phyloP scores from a whole-genome alignment of 1,140 invertebrate species.

The Drosophila varians region DNA sequence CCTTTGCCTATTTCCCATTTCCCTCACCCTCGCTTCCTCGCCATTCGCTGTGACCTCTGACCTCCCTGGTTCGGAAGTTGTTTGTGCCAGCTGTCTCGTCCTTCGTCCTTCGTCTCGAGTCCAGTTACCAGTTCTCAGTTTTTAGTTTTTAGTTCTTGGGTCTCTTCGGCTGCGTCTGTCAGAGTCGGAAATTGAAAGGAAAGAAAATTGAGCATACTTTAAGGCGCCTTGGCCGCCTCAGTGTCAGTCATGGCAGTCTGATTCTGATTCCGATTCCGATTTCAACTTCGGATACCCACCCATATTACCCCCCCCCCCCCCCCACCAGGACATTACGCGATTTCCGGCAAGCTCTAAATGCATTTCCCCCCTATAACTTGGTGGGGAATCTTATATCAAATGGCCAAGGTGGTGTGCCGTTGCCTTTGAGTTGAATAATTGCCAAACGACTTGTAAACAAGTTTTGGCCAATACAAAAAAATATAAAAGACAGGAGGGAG shows the following conservation, averaged over 20 bases:
- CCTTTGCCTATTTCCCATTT: background rate
- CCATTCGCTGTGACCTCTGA: background rate
- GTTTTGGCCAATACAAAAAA: conserved; percentile 17
- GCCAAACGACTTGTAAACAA: conserved; percentile 74
- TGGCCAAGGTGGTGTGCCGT: conserved; percentile 27
- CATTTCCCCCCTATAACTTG: conserved; percentile 30
- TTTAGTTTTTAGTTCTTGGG: background rate
- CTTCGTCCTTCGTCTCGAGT: conserved; percentile 15
- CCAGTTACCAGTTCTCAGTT: background rate
- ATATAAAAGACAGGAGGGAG: background rate
- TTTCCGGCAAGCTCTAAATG: conserved; percentile 53
- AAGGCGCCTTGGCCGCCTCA: conserved; percentile 15
- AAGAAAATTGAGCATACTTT: conserved; percentile 67
- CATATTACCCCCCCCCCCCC: background rate
- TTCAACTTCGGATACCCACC: background rate
- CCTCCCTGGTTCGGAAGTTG: conserved; percentile 36
- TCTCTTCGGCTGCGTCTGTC: conserved; percentile 42
- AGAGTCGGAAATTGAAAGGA: conserved; percentile 64
- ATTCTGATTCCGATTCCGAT: background rate
- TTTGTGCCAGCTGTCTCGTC: conserved; percentile 54
- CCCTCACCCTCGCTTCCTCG: background rate
- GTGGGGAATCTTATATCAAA: conserved; percentile 56
- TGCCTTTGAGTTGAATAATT: conserved; percentile 72
- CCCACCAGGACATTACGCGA: conserved; percentile 42
- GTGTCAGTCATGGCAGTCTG: background rate